Conservation (phyloP, 2,888 invertebrate genomes). For the Oscheius onirici region DNA sequence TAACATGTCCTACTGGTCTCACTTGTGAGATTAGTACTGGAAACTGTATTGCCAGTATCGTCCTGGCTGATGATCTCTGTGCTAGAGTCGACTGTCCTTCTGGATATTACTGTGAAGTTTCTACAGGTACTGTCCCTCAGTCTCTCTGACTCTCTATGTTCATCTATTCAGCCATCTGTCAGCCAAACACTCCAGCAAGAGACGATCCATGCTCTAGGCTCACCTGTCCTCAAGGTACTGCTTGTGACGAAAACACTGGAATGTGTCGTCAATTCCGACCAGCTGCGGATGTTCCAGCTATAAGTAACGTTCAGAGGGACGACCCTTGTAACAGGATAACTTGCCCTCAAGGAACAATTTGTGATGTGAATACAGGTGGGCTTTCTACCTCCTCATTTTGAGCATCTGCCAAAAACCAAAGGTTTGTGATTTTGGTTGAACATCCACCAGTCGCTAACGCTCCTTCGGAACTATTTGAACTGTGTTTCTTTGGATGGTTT, state of each 20-base stretch:
- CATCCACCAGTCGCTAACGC: no score
- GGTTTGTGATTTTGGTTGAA: no score
- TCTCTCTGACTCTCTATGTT: not conserved
- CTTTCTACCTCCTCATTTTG: no score
- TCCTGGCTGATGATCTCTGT: not conserved
- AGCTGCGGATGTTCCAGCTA: constrained; percentile 3
- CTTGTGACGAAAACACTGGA: constrained; percentile 28
- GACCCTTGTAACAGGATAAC: not conserved
- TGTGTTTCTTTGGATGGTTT: no score
- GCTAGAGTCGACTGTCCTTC: constrained; percentile 15
- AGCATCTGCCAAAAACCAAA: no score
- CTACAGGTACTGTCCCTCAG: not conserved
- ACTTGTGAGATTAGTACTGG: constrained; percentile 13
- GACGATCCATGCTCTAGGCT: constrained; percentile 14
- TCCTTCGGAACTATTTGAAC: no score
- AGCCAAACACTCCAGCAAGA: not conserved
- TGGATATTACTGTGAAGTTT: constrained; percentile 1
- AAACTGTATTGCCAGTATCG: not conserved
- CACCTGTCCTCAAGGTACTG: constrained; percentile 27
- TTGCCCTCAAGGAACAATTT: not conserved
- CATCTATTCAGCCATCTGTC: not conserved
- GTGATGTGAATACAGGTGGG: constrained; percentile 2
- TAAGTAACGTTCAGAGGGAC: not conserved
- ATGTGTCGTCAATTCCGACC: constrained; percentile 32
- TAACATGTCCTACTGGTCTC: constrained; percentile 5